These are phyloP conservation scores for Montipora capricornis DNA, from an alignment of 64 coral and sea anemone genomes.

Conservation along the genomic window DNA sequence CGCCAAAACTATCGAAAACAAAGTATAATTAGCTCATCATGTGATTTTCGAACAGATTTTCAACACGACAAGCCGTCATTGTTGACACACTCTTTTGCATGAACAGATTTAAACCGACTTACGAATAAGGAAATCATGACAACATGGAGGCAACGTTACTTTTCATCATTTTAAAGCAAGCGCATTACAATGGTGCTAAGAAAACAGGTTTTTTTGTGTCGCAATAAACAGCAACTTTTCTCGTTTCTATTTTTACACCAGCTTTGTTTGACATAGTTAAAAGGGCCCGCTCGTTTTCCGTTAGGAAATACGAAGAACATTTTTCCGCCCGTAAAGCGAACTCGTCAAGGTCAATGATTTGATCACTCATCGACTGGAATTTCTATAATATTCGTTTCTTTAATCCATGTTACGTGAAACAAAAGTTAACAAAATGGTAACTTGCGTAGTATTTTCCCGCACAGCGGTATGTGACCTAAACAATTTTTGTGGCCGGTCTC, in stretches of 20 bases:
- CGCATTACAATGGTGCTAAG: too few species aligned
- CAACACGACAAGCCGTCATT: not conserved
- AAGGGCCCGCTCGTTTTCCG: not conserved
- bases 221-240: not conserved
- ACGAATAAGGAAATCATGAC: not conserved
- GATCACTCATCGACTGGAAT: not conserved
- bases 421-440: too few species aligned
- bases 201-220: not conserved
- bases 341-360: not conserved
- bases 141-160: too few species aligned
- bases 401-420: too few species aligned
- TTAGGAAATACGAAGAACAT: not conserved
- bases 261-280: not conserved
- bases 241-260: not conserved
- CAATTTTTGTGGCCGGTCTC: too few species aligned
- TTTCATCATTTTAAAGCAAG: too few species aligned
- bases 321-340: conserved; percentile 2
- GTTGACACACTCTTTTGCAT: not conserved
- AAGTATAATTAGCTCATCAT: not conserved
- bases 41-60: not conserved
- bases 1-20: not conserved
- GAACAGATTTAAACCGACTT: not conserved
- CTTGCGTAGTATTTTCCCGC: too few species aligned
- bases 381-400: not conserved
- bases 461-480: too few species aligned